Base-by-base conservation (phyloP, 2,888 invertebrate species). In the Sphaerophoria taeniata region DNA sequence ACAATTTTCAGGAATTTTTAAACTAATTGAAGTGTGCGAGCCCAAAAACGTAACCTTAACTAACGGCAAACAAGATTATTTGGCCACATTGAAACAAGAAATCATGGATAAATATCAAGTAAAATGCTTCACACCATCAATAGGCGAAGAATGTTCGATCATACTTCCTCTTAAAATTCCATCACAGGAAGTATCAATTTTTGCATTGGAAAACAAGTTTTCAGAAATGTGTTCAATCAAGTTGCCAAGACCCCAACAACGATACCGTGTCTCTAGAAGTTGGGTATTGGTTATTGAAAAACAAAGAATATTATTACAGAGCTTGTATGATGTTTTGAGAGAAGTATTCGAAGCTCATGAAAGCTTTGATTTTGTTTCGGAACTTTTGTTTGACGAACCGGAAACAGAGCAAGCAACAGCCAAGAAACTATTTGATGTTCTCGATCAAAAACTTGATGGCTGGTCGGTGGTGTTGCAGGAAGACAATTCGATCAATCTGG, bases 21-120 rank as follows among this genome's bases (percentile, higher is more conserved):
- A 45, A 47, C 47, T 63, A 6, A 47, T 63, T 11, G 63, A 63
- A 63, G 14, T 5, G 9, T 63, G 63, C 47, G 11, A 49, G 5
- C 47, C 63, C 0, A 63, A 49, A 63, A 33, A 47, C 9, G 6
- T 63, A 47, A 1, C 47, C 34, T 14, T 63, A 3, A 6, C 11
- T 14, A 33, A 16, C 3, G 14, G 11, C 7, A 47, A 5, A 34
- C 9, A n/a, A 14, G 3, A 33, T 2, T 3, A 3, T 2, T 14
- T 47, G 14, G 14, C 9, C 9, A 9, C 6, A 9, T 11, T 63
- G 6, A 7, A 47, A 47, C 14, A 14, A n/a, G 14, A 47, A 47
- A 47, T 63, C 24, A 34, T 34, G 14, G 47, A 33, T 0, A 34
- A 14, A 47, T 47, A 34, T 6, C 33, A 63, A 63, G 47, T 34